Conservation (phyloP, 2,888 invertebrate species). For the Thereva nobilitata region DNA sequence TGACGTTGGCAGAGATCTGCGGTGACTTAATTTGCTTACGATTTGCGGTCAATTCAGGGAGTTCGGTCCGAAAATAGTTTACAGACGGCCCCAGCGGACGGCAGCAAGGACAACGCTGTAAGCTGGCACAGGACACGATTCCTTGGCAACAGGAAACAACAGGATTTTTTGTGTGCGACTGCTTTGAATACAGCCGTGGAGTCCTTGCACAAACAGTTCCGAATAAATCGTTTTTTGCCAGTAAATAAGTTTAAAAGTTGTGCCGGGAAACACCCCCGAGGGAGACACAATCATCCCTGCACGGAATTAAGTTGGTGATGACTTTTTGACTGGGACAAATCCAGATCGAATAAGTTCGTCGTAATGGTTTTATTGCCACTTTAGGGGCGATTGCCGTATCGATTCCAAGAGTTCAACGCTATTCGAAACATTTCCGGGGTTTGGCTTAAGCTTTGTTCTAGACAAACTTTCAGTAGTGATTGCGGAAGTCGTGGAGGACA, state of each 20-base stretch:
- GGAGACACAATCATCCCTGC: neutral
- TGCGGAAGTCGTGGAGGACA: too few species aligned
- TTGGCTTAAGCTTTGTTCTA: too few species aligned
- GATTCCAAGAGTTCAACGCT: too few species aligned
- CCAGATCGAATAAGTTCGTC: constrained; percentile 33
- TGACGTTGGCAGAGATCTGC: constrained; percentile 23
- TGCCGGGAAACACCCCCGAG: constrained; percentile 21
- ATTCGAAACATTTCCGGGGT: too few species aligned
- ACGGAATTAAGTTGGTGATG: neutral
- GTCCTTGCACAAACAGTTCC: too few species aligned
- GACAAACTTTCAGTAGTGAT: too few species aligned
- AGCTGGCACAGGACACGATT: neutral
- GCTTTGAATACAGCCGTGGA: too few species aligned
- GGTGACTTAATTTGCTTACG: constrained; percentile 30
- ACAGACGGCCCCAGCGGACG: neutral
- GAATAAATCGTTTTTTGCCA: too few species aligned
- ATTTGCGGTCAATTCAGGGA: constrained; percentile 23
- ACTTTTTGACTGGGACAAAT: constrained; percentile 28
- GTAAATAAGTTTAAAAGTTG: constrained; percentile 22
- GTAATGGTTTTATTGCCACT: constrained; percentile 31
- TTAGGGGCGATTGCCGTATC: constrained; percentile 1
- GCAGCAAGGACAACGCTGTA: neutral
- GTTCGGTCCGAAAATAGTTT: neutral
- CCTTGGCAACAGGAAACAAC: neutral
- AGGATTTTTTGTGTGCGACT: too few species aligned